These are phyloP conservation scores for Stegostoma tigrinum DNA, from an alignment of 2,113 vertebrate species.

Conservation along the genomic window DNA sequence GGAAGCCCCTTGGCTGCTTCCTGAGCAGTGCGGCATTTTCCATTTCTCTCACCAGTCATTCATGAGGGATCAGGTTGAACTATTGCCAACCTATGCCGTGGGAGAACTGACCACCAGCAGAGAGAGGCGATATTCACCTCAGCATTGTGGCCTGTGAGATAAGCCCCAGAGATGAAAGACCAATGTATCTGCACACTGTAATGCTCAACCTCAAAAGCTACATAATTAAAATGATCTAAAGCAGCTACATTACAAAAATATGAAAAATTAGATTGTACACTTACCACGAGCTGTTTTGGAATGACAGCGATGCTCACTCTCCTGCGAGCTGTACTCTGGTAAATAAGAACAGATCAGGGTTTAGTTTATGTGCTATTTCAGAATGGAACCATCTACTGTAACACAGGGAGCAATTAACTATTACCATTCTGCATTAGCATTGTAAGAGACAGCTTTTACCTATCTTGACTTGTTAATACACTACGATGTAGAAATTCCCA, in stretches of 20 bases:
- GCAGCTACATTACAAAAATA: not conserved
- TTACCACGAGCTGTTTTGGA: conserved; percentile 55
- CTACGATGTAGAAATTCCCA: not conserved
- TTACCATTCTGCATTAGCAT: not conserved
- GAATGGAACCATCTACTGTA: not conserved
- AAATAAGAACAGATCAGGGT: conserved; percentile 38
- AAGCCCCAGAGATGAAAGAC: not conserved
- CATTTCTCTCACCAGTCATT: not conserved
- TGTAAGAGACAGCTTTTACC: not conserved
- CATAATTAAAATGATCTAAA: not conserved
- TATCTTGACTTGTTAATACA: not conserved
- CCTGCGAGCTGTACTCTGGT: conserved; percentile 52
- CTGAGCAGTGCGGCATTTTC: not conserved
- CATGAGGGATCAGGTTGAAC: not conserved
- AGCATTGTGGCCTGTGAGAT: not conserved
- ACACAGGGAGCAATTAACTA: not conserved
- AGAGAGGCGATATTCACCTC: too few species aligned
- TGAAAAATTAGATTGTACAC: not conserved
- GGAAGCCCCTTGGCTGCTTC: too few species aligned
- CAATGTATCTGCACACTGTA: not conserved
- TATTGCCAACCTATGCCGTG: not conserved
- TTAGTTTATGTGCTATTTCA: fast-evolving
- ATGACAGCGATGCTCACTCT: conserved; percentile 68
- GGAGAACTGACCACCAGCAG: not conserved
- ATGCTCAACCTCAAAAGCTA: not conserved